Evolutionary conservation across 2,113 vertebrate species (phyloP), one percentile per base, ranked within the genome.

Genomic region (Calidris pugnax): DNA sequence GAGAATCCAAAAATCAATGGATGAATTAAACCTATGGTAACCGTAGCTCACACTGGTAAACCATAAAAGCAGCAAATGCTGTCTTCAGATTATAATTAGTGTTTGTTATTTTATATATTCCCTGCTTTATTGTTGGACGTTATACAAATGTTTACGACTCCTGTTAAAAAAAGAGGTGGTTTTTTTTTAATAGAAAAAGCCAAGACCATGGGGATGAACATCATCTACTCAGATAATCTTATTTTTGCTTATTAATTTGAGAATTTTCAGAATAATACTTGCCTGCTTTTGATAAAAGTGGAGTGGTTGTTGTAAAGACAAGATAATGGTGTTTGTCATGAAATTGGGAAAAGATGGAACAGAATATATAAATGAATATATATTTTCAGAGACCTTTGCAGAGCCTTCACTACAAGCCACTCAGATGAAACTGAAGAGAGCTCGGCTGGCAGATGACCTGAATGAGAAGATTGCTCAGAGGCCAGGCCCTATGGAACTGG

Each of bases 381-480:
- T 77, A 32, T 51, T 79, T 95, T 63, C 17, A 99, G 99, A 99
- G 97, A 99, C 99, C 0, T 98, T 99, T 91, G 99, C 99, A 28
- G 99, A 99, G 89, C 99, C 99, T 3, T 99, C 99, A 1, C 97
- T 99, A 4, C 99, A 99, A 93, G 99, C 99, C 92, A 99, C 99
- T 13, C 99, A 99, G 98, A 99, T 99, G 98, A 99, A 98, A 93
- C 90, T 99, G 97, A 99, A 99, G 96, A 98, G 99, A 94, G 99
- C 99, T 24, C 98, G 99, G 2, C 94, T 99, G 68, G 99, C 99
- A 6, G 99, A 99, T 95, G 99, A 99, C 95, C 98, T 99, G 74
- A 99, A 99, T n/a, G 99, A 99, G 95, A 99, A 99, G 97, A 99
- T 99, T 63, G 98, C 99, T 53, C 99, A 99, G 90, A 98, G 99